Evolutionary conservation across 2,113 vertebrate genomes (phyloP).

Genomic region (human): DNA sequence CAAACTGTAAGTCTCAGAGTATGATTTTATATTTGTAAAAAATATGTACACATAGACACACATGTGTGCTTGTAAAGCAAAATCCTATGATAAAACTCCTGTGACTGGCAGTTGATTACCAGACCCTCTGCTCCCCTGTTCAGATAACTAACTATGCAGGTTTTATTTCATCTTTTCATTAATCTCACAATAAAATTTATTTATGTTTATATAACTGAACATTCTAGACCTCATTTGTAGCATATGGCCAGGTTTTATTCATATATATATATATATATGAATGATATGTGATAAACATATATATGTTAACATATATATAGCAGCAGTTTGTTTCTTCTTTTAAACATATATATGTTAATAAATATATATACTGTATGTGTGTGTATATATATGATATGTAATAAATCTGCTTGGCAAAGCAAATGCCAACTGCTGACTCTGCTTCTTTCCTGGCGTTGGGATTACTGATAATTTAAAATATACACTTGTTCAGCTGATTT

Average conservation of each 20-base stretch:
- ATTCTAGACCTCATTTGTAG: neutral
- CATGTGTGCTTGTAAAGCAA: neutral
- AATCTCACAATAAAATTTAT: neutral
- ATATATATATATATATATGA: fast-evolving
- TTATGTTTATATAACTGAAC: neutral
- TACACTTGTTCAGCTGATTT: neutral
- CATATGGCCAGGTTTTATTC: neutral
- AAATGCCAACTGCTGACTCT: neutral
- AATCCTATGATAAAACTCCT: neutral
- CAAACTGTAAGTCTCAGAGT: neutral
- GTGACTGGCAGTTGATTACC: neutral
- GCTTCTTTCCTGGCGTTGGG: neutral
- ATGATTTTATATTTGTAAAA: neutral
- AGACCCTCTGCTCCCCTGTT: neutral
- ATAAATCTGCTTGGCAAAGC: neutral
- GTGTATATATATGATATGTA: neutral
- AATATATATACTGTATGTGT: no score
- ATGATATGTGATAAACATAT: neutral
- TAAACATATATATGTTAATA: no score
- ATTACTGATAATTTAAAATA: neutral
- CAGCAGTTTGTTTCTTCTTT: no score
- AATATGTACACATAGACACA: neutral
- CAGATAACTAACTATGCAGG: neutral
- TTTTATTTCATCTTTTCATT: neutral
- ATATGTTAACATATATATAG: no score